phyloP scores from a whole-genome alignment of 2,797 vertebrate species.

The Dicrostonyx torquatus region DNA sequence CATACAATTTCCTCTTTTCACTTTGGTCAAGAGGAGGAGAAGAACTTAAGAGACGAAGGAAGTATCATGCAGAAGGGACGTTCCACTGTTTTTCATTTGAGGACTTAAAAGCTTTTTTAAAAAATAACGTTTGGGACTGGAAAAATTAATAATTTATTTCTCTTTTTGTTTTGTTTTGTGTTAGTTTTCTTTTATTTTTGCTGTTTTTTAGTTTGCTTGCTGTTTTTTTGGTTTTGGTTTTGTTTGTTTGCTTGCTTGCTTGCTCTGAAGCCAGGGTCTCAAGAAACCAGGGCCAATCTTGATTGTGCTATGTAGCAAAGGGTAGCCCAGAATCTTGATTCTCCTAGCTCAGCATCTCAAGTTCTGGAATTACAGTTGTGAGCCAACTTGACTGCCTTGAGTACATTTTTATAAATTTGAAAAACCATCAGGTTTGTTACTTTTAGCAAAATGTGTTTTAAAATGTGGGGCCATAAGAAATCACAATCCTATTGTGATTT shows the following conservation, averaged over 20 bases:
- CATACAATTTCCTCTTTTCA: slow-evolving; percentile 63
- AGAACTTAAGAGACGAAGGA: not conserved
- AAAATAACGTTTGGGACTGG: not conserved
- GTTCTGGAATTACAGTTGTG: not conserved
- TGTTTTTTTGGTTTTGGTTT: no score
- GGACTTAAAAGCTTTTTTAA: not conserved
- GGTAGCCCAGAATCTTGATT: not conserved
- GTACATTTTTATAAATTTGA: slow-evolving; percentile 10
- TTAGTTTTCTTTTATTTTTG: not conserved
- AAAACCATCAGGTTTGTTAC: not conserved
- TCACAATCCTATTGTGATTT: not conserved
- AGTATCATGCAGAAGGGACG: not conserved
- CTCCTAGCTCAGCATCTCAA: not conserved
- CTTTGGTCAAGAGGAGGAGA: slow-evolving; percentile 62
- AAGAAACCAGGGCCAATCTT: not conserved
- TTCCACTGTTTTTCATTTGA: not conserved
- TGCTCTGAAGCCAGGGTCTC: not conserved
- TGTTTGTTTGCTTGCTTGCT: not conserved
- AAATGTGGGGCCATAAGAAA: not conserved
- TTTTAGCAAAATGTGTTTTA: not conserved
- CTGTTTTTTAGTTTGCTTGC: no score
- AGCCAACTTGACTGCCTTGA: not conserved
- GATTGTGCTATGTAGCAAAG: not conserved
- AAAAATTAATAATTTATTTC: not conserved
- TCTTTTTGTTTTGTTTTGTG: not conserved